Percentiles rank a stretch among this genome's conserved stretches.
phyloP scores from a whole-genome alignment of 2,113 vertebrate species.

The Neotragus moschatus region DNA sequence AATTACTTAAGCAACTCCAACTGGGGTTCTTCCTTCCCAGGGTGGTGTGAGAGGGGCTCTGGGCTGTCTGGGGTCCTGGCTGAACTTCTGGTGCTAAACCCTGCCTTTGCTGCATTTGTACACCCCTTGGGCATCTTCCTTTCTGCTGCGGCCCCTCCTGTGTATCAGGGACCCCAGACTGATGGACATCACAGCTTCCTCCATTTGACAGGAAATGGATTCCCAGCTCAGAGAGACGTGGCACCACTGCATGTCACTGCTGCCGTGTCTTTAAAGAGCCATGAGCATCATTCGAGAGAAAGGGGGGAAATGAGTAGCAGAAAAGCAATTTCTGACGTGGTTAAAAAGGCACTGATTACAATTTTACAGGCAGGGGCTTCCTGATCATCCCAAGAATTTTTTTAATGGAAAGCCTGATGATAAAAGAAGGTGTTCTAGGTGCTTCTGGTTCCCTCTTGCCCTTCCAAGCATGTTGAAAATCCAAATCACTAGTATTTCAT shows the following conservation, averaged over 20 bases:
- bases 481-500: neutral
- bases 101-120: neutral
- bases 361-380: constrained; percentile 39
- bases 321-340: constrained; percentile 29
- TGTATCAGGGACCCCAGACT: neutral
- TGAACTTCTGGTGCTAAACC: neutral
- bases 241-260: neutral
- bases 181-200: neutral
- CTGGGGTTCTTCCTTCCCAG: neutral
- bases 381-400: constrained; percentile 11
- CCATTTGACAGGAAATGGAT: neutral
- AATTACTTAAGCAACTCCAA: neutral
- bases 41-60: neutral
- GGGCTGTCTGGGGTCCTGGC: neutral
- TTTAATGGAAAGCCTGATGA: neutral
- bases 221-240: neutral
- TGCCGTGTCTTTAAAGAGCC: neutral
- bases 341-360: constrained; percentile 40
- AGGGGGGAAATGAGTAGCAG: neutral
- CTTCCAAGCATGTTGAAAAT: constrained; percentile 1
- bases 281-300: neutral
- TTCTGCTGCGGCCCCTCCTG: neutral
- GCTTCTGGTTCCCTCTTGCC: neutral
- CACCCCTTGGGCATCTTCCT: neutral
- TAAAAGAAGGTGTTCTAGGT: constrained; percentile 21